A percentile compares a stretch with the other conserved stretches of the same genome.
phyloP scores from a whole-genome alignment of 2,113 vertebrate genomes.

The Bubo blakistoni region DNA sequence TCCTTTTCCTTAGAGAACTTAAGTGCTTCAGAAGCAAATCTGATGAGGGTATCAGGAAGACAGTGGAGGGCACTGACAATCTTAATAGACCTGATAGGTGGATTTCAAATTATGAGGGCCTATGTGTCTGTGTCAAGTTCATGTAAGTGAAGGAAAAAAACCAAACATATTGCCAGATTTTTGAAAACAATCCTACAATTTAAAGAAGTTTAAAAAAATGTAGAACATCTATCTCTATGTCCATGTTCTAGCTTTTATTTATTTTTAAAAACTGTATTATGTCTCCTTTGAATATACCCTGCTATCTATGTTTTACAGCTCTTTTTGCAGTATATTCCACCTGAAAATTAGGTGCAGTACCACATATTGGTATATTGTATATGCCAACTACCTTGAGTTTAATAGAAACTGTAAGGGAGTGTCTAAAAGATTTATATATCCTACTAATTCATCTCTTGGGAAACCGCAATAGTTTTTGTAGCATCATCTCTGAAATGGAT shows the following conservation, averaged over 20 bases:
- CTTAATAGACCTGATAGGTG: not conserved
- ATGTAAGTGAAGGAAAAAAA: not conserved
- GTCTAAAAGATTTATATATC: not conserved
- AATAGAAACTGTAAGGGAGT: not conserved
- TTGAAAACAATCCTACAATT: not conserved
- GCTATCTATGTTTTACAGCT: not conserved
- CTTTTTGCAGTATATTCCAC: not conserved
- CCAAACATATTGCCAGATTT: not conserved
- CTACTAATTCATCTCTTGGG: not conserved
- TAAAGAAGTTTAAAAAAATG: not conserved
- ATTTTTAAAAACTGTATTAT: not conserved
- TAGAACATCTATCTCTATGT: accelerated
- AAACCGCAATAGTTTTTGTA: not conserved
- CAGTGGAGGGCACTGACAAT: not conserved
- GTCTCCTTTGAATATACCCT: not conserved
- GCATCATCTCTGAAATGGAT: not conserved
- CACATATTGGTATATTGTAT: not conserved
- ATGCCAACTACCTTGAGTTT: not conserved
- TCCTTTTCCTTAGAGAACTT: not conserved
- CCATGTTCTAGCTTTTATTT: not conserved
- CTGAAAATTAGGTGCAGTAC: not conserved
- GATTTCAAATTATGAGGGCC: not conserved
- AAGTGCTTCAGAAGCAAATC: not conserved
- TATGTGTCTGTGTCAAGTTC: not conserved
- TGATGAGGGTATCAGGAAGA: not conserved